Base-by-base conservation (phyloP, 2,797 vertebrate species). In the Microctenopoma lineatum region DNA sequence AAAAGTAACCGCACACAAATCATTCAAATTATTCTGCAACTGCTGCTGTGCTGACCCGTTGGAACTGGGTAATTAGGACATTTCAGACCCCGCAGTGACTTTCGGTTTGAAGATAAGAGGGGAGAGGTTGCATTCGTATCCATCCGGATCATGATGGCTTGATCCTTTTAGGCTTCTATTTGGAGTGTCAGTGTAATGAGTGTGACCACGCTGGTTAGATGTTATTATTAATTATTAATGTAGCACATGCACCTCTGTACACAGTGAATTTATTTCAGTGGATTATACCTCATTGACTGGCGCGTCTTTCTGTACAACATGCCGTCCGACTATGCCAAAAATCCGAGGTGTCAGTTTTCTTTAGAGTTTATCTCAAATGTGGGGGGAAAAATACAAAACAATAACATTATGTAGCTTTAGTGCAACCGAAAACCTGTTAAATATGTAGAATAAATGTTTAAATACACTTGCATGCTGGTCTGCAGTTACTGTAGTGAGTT, bases 1-100 rank as follows among this genome's bases (percentile, higher is more conserved):
- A 54, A 21, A 65, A 84, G 52, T 80, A 75, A 84, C 71, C 72
- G 66, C 70, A 70, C 65, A 64, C 25, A 71, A 75, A 84, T 89
- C 79, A 67, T 79, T 72, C 45, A 59, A 65, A 66, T 18, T 44
- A 65, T 84, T 79, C 62, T 46, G 44, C 29, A 25, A 25, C 61
- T 61, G 21, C 69, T 47, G 51, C 64, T 66, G 60, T 45, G 56
- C 61, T 67, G 70, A 56, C 14, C 39, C 51, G 15, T 0, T 10
- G 48, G 45, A 45, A 1, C 13, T 1, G 3, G 14, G 12, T n/a
- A 26, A 66, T 7, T 14, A 29, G 58, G 21, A 25, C 2, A 9
- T 60, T 3, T 39, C 14, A 34, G 14, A 57, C 53, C 51, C 10
- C 4, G 15, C 34, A 16, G 29, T 25, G 46, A 47, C 32, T 66